Percentiles rank a stretch among this genome's conserved stretches.
These are phyloP conservation scores for Drosophila barbarae DNA, from an alignment of 2,888 invertebrate genomes.

Conservation along the genomic window DNA sequence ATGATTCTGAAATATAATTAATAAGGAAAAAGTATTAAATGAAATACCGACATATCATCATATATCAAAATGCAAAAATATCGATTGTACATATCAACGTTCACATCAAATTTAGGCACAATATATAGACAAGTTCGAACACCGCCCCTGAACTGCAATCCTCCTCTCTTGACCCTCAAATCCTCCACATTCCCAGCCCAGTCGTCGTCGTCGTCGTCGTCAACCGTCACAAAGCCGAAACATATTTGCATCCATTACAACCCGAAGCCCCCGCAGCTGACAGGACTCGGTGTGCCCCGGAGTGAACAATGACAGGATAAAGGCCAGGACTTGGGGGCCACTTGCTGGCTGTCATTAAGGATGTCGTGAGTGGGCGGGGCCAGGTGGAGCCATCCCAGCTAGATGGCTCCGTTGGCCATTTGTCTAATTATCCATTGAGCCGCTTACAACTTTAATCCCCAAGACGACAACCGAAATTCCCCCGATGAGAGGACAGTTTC, in stretches of 20 bases:
- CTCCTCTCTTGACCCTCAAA: neutral
- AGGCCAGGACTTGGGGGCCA: constrained; percentile 8
- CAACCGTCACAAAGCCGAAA: constrained; percentile 14
- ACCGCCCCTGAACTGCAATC: neutral
- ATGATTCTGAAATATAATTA: too few relatives aligned
- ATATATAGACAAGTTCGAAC: too few relatives aligned
- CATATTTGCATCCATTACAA: constrained; percentile 27
- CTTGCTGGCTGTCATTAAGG: constrained; percentile 20
- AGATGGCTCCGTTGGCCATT: constrained; percentile 38
- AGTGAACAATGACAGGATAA: constrained; percentile 6
- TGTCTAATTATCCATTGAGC: constrained; percentile 68
- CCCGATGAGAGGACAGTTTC: constrained; percentile 29
- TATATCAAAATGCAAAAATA: too few relatives aligned
- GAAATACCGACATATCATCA: too few relatives aligned
- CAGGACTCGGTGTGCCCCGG: constrained; percentile 4
- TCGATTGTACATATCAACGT: too few relatives aligned
- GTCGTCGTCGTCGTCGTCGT: neutral
- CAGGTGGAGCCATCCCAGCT: neutral
- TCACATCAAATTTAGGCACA: too few relatives aligned
- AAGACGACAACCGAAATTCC: constrained; percentile 28
- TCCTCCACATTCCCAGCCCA: neutral
- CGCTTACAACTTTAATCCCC: constrained; percentile 65
- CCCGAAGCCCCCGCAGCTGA: neutral
- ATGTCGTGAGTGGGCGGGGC: neutral
- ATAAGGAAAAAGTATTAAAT: too few relatives aligned